Conservation (phyloP, 2,797 vertebrate species). For the Syngnathus acus region DNA sequence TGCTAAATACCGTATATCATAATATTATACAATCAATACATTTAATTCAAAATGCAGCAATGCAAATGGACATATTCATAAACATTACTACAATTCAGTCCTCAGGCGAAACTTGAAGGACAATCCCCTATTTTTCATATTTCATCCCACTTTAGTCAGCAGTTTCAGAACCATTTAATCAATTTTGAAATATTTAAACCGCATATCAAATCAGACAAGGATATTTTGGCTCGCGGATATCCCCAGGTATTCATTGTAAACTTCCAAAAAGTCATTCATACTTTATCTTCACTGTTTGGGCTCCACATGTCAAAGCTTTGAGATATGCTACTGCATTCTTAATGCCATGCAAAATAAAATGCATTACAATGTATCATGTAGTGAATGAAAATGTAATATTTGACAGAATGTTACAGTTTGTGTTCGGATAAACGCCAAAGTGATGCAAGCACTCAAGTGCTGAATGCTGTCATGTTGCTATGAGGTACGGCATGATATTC, state of each 20-base stretch:
- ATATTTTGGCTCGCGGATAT: slow-evolving; percentile 49
- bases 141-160: slow-evolving; percentile 31
- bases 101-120: slow-evolving; percentile 10
- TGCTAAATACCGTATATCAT: neutral
- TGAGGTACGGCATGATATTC: slow-evolving; percentile 37
- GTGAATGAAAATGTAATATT: neutral
- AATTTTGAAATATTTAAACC: slow-evolving; percentile 33
- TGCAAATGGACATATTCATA: neutral
- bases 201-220: slow-evolving; percentile 35
- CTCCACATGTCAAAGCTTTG: neutral
- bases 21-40: neutral
- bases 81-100: slow-evolving; percentile 7
- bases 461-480: slow-evolving; percentile 9
- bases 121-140: slow-evolving; percentile 34
- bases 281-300: slow-evolving; percentile 13
- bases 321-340: neutral
- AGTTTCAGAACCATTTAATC: slow-evolving; percentile 37
- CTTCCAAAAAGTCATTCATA: slow-evolving; percentile 11
- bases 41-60: neutral
- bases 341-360: neutral
- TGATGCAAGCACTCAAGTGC: slow-evolving; percentile 9
- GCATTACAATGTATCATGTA: neutral
- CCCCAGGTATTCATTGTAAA: slow-evolving; percentile 41
- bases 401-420: neutral
- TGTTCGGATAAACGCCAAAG: slow-evolving; percentile 1